Conservation (phyloP, 2,888 invertebrate species). For the Rutpela maculata region DNA sequence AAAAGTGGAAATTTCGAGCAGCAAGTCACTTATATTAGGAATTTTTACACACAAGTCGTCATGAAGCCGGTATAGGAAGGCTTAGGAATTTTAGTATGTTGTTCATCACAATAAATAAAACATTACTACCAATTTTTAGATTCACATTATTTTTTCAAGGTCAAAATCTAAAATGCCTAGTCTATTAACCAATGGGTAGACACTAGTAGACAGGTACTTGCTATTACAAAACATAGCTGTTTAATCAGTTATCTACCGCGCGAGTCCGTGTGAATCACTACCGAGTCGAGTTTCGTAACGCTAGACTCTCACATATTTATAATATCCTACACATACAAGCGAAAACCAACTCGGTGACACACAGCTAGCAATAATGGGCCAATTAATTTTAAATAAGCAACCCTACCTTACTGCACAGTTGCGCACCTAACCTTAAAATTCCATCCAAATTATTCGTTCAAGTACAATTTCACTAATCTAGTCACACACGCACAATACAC, state of each 20-base stretch:
- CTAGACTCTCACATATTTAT: too few relatives aligned
- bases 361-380: neutral
- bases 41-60: too few relatives aligned
- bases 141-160: too few relatives aligned
- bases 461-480: neutral
- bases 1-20: too few relatives aligned
- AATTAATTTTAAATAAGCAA: neutral
- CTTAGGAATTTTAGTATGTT: too few relatives aligned
- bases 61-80: too few relatives aligned
- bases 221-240: neutral
- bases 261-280: neutral
- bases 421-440: slow-evolving; percentile 19
- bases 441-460: neutral
- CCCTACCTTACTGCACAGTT: slow-evolving; percentile 11
- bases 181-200: neutral
- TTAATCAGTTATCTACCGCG: neutral
- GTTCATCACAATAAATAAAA: too few relatives aligned
- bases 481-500: neutral
- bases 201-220: neutral
- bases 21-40: too few relatives aligned
- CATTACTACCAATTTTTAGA: too few relatives aligned
- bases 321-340: neutral
- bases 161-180: too few relatives aligned
- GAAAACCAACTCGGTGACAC: neutral
- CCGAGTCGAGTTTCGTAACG: neutral